Percentiles rank a stretch among this genome's conserved stretches.
Evolutionary conservation across 2,113 vertebrate genomes (phyloP).

Genomic region (Upupa epops): DNA sequence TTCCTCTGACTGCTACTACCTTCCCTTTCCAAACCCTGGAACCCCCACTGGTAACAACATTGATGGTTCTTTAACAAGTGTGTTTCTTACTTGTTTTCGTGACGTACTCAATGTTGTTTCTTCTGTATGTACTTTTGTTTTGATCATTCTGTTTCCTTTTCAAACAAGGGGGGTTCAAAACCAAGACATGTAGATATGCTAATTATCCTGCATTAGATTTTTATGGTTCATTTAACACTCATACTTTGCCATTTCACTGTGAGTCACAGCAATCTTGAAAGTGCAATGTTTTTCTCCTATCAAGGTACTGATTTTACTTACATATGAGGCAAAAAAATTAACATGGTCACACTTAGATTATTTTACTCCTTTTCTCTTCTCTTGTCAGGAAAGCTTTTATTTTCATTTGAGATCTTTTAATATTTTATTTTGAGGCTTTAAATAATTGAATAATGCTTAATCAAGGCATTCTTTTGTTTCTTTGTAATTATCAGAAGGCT

Average conservation of each 20-base stretch:
- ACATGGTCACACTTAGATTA: background rate
- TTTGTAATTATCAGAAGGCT: background rate
- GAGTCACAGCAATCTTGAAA: conserved; percentile 58
- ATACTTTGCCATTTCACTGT: background rate
- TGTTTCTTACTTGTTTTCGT: conserved; percentile 68
- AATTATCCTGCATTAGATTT: conserved; percentile 7
- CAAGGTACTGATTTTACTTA: background rate
- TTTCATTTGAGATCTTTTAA: background rate
- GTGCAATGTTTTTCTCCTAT: conserved; percentile 36
- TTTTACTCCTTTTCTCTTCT: background rate
- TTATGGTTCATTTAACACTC: conserved; percentile 13
- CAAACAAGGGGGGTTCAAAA: conserved; percentile 9
- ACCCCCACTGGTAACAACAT: conserved; percentile 63
- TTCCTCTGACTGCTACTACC: conserved; percentile 29
- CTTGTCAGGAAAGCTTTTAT: background rate
- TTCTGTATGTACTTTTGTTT: conserved; percentile 54
- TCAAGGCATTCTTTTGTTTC: background rate
- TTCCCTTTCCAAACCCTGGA: conserved; percentile 60
- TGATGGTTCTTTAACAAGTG: conserved; percentile 55
- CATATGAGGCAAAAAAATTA: background rate
- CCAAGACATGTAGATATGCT: background rate
- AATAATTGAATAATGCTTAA: too few relatives aligned
- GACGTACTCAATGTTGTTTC: conserved; percentile 68
- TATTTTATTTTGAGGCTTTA: background rate
- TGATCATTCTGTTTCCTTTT: conserved; percentile 56